Conservation (phyloP, 1,140 invertebrate species). For the Anagrus nilaparvatae region DNA sequence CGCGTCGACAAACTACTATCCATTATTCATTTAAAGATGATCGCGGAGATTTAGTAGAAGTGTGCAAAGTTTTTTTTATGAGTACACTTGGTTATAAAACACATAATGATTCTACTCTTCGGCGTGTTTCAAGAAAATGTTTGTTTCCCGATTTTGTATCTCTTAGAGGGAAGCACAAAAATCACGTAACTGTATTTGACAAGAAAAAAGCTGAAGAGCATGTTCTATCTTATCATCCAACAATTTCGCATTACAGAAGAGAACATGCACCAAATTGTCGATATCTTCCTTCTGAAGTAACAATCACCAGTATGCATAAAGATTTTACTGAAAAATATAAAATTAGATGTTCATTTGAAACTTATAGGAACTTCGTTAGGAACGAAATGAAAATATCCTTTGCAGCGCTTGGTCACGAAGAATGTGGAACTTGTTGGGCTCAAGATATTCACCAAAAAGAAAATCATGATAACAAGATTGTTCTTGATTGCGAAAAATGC, state of each 20-base stretch:
- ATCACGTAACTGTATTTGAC: too few species aligned
- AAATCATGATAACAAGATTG: constrained; percentile 10
- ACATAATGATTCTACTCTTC: too few species aligned
- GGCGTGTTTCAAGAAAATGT: too few species aligned
- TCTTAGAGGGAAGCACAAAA: too few species aligned
- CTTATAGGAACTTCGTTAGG: constrained; percentile 14
- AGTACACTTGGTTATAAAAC: too few species aligned
- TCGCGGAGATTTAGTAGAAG: too few species aligned
- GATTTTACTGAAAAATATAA: neutral
- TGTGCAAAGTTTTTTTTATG: too few species aligned
- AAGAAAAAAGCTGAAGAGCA: too few species aligned
- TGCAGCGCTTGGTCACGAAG: constrained; percentile 22
- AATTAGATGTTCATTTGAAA: constrained; percentile 15
- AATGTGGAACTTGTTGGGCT: too few species aligned
- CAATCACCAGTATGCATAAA: constrained; percentile 16
- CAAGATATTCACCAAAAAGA: constrained; percentile 18
- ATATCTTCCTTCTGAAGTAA: constrained; percentile 24
- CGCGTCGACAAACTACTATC: too few species aligned
- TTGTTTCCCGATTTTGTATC: too few species aligned
- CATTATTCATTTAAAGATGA: too few species aligned
- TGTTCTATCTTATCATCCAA: constrained; percentile 13
- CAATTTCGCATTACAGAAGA: constrained; percentile 22
- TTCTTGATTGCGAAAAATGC: constrained; percentile 12
- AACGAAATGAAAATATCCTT: constrained; percentile 21
- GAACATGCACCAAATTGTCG: constrained; percentile 20